Base-by-base conservation (phyloP, 1,140 invertebrate genomes). In the Contarinia nasturtii region DNA sequence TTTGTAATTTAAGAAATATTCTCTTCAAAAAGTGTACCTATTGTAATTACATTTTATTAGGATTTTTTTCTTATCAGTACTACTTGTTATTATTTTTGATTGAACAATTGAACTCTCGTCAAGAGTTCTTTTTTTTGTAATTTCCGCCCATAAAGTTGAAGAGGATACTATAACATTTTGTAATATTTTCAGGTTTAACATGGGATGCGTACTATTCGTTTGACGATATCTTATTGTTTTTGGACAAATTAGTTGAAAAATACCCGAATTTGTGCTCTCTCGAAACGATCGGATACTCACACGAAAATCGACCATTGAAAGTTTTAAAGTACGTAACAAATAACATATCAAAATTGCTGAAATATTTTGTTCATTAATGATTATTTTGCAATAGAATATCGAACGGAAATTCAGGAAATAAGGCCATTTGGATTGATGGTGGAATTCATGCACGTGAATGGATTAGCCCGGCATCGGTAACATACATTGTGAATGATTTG, bases 391-490 rank as follows among this genome's bases (percentile, higher is more conserved):
- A 18, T 27, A 73, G 77, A 48, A 81, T 84, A 33, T 82, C 79
- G 2, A 68, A 77, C 55, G 73, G 74, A 14, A 69, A 74, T 38
- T 49, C 65, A 18, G 64, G 58, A 4, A 78, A 78, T 55, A 72
- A 74, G 49, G 73, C 73, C 2, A 61, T 76, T n/a, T 78, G 75
- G 64, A 70, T 76, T 43, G 76, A 79, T 56, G 71, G 72, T 63
- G 87, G 86, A 14, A 87, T 91, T 55, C 90, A 94, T 56, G 88
- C 87, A 0, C 64, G 89, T 33, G 89, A 94, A 68, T 94, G 90
- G 89, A 89, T 94, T 48, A 78, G 86, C 41, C 80, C 86, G 2
- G 86, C 89, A 0, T 81, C 82, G 0, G 80, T 84, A 11, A 79
- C 86, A 15, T 92, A 76, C 58, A 79, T 92, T 17, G 72, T 89